These are phyloP conservation scores for Fundulus diaphanus DNA, from an alignment of 2,797 vertebrate genomes.

Conservation along the genomic window DNA sequence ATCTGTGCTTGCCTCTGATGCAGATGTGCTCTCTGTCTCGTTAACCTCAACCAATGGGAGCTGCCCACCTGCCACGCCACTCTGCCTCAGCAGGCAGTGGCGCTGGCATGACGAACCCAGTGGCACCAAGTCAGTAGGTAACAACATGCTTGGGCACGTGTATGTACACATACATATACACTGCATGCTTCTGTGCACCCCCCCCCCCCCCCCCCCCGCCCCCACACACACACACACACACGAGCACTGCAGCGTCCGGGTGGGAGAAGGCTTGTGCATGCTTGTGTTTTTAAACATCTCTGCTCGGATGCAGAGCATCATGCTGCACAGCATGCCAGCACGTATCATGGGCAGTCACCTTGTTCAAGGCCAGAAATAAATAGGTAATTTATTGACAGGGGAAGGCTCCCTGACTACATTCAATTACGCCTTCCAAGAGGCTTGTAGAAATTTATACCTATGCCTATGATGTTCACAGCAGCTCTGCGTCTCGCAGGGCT, in stretches of 20 bases:
- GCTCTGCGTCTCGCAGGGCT: constrained; percentile 53
- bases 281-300: constrained; percentile 50
- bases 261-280: constrained; percentile 35
- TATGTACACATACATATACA: constrained; percentile 38
- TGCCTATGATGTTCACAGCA: constrained; percentile 49
- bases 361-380: constrained; percentile 71
- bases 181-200: not conserved
- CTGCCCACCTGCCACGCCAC: constrained; percentile 49
- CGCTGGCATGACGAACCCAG: constrained; percentile 62
- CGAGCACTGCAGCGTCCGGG: constrained; percentile 6
- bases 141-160: constrained; percentile 46
- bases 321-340: constrained; percentile 26
- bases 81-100: constrained; percentile 66
- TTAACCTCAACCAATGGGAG: constrained; percentile 77
- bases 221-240: not conserved
- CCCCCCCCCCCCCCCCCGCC: not conserved
- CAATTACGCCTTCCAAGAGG: constrained; percentile 50
- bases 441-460: constrained; percentile 54
- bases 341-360: constrained; percentile 54
- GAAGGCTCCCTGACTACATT: constrained; percentile 42
- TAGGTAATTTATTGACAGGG: constrained; percentile 63
- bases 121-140: constrained; percentile 59
- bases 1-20: constrained; percentile 65
- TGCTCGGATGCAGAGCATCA: constrained; percentile 21
- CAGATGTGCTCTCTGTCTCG: constrained; percentile 77